Evolutionary conservation across 2,888 invertebrate genomes (phyloP), one percentile per base, ranked within the genome.

Genomic region (Beris morrisii): DNA sequence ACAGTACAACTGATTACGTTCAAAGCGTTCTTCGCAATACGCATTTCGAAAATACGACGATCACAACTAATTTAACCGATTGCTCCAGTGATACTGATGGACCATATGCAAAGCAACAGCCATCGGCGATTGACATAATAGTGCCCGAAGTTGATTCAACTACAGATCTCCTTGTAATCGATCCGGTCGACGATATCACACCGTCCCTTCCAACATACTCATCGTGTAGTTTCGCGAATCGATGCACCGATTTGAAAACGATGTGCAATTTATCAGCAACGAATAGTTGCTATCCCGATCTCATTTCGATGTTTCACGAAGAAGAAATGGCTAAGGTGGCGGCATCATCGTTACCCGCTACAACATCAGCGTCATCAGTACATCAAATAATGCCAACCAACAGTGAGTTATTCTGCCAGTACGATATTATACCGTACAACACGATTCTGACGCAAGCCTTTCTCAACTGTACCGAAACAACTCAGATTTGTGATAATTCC

Each of bases 141-240:
- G 71, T 70, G 0, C 70, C 73, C 5, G 73, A 74, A 69, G 73
- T 74, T 13, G 73, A 74, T 69, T 73, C 73, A 7, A 74, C 74
- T 44, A 73, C 73, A 4, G 71, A 64, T 48, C 64, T 70, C 44
- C 59, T 70, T 0, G 67, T 59, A 38, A 67, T 65, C 15, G 67
- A 69, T 12, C 67, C 64, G 2, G 69, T 66, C 59, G 13, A 65
- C 61, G 59, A 65, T 4, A 65, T 55, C 45, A 45, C 52, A 30
- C 54, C 58, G 13, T 53, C 52, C 56, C n/a, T 52, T 9, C 43
- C 52, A 11, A 44, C 65, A 11, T 58, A 61, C 45, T 30, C 64
- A 13, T 55, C 64, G n/a, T 63, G 57, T 48, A 22, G 32, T 28
- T 38, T 22, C 38, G 11, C 45, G 5, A 48, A 28, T 50, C 31